Percentiles rank a stretch among this genome's conserved stretches.
Conservation (phyloP, 35 echinoderm and acorn worm genomes). For the Lytechinus variegatus region DNA sequence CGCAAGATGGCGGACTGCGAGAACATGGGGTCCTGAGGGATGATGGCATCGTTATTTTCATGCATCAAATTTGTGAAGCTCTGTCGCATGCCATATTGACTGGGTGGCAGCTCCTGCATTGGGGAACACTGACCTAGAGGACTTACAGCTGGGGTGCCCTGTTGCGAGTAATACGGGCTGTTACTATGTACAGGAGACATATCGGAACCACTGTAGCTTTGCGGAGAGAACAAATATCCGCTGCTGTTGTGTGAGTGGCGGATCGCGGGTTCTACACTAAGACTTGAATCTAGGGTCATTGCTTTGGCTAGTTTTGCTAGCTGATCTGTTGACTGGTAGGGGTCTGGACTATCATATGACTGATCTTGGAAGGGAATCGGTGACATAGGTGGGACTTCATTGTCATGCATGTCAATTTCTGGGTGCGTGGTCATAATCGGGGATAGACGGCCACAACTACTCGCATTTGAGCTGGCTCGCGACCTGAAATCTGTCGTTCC, state of each 20-base stretch:
- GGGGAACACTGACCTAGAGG: conserved; percentile 69
- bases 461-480: conserved; percentile 93
- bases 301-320: conserved; percentile 78
- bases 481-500: conserved; percentile 77
- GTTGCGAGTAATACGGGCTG: conserved; percentile 71
- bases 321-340: conserved; percentile 70
- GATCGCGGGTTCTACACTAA: conserved; percentile 63
- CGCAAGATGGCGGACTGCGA: conserved; percentile 47
- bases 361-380: conserved; percentile 77
- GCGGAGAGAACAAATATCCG: conserved; percentile 71
- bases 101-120: conserved; percentile 59
- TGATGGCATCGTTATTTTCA: conserved; percentile 56
- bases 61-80: conserved; percentile 57
- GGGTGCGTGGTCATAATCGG: conserved; percentile 83
- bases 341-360: conserved; percentile 69
- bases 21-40: conserved; percentile 70
- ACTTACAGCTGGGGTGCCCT: conserved; percentile 75
- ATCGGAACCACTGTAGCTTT: conserved; percentile 82
- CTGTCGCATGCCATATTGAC: conserved; percentile 66
- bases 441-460: conserved; percentile 95
- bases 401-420: conserved; percentile 87
- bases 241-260: conserved; percentile 58
- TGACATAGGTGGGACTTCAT: conserved; percentile 93
- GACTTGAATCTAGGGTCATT: conserved; percentile 81
- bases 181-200: conserved; percentile 83